Percentiles rank a stretch among this genome's conserved stretches.
Evolutionary conservation across 1,140 invertebrate species (phyloP).

Genomic region (Palaemon carinicauda): DNA sequence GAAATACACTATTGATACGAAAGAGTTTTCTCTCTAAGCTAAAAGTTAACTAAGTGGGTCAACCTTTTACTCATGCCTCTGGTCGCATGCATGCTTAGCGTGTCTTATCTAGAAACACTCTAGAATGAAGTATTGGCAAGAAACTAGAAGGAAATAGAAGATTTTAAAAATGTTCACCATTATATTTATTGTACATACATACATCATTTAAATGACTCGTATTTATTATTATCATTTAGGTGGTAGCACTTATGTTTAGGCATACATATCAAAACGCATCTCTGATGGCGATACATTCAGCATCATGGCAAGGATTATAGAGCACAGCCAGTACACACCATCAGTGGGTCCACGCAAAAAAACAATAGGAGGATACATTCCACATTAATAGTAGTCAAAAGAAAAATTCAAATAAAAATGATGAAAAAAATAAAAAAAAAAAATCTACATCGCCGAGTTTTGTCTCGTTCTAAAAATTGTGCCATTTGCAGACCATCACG

Average conservation of each 20-base stretch:
- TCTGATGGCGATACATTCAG: background rate
- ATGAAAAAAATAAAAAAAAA: background rate
- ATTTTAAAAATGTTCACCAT: constrained; percentile 37
- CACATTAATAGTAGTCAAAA: background rate
- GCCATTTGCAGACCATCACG: background rate
- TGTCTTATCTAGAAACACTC: constrained; percentile 31
- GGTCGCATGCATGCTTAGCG: background rate
- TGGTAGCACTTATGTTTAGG: constrained; percentile 26
- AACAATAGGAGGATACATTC: background rate
- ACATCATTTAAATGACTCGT: constrained; percentile 40
- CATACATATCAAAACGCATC: constrained; percentile 15
- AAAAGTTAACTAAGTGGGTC: background rate
- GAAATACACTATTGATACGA: background rate
- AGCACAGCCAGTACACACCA: background rate
- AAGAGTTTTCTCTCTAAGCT: background rate
- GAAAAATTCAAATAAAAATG: background rate
- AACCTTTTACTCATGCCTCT: constrained; percentile 41
- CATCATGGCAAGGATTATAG: constrained; percentile 12
- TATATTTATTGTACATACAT: constrained; percentile 56
- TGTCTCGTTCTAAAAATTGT: constrained; percentile 1
- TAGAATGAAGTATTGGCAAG: constrained; percentile 30
- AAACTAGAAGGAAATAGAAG: constrained; percentile 44
- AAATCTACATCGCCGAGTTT: background rate
- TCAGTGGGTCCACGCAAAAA: no score
- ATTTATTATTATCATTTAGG: constrained; percentile 15